These are phyloP conservation scores for Orestias chungarensis DNA, from an alignment of 2,797 vertebrate species.

Conservation along the genomic window DNA sequence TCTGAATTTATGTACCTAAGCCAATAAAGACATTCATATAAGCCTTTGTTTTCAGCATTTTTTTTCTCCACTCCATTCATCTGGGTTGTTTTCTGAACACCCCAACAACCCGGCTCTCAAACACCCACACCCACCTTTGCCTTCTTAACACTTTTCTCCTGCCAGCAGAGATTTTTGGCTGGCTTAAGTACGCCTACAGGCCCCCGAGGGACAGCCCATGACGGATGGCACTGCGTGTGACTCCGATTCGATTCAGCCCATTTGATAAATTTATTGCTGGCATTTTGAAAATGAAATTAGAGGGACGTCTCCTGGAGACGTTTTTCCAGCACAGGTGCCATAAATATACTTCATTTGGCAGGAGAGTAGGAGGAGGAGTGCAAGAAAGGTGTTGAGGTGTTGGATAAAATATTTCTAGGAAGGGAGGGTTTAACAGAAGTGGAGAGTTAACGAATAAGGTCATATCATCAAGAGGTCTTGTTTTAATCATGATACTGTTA, in stretches of 20 bases:
- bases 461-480: slow-evolving; percentile 64
- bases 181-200: slow-evolving; percentile 74
- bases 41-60: slow-evolving; percentile 41
- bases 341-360: slow-evolving; percentile 80
- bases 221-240: slow-evolving; percentile 76
- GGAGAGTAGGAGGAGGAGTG: slow-evolving; percentile 48
- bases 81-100: slow-evolving; percentile 33
- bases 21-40: slow-evolving; percentile 44
- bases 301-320: slow-evolving; percentile 75
- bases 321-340: slow-evolving; percentile 79
- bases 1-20: slow-evolving; percentile 29
- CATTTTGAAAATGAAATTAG: slow-evolving; percentile 82
- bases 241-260: slow-evolving; percentile 75
- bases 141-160: slow-evolving; percentile 39
- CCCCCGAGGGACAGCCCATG: slow-evolving; percentile 73
- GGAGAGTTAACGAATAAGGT: slow-evolving; percentile 61
- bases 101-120: background rate
- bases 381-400: slow-evolving; percentile 46
- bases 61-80: slow-evolving; percentile 46
- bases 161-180: slow-evolving; percentile 71
- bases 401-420: slow-evolving; percentile 59
- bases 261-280: slow-evolving; percentile 81
- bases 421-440: slow-evolving; percentile 34
- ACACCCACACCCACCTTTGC: background rate
- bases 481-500: slow-evolving; percentile 57